A percentile compares a stretch with the other conserved stretches of the same genome.
Conservation (phyloP, 2,113 vertebrate genomes). For the Oreochromis spilurus region DNA sequence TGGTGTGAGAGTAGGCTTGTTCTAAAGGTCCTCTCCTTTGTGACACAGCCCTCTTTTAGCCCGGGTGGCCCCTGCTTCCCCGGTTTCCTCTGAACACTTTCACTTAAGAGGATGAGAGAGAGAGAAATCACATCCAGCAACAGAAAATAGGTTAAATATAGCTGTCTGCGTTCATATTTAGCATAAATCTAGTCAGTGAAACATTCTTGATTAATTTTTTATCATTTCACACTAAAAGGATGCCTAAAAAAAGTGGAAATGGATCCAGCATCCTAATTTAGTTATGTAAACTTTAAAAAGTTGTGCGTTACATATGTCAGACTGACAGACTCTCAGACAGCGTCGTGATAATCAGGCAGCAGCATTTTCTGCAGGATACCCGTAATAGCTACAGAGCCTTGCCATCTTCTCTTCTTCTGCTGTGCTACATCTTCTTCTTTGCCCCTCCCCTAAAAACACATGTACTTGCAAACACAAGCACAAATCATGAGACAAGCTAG, state of each 20-base stretch:
- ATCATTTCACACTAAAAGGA: background rate
- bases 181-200: background rate
- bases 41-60: background rate
- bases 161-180: background rate
- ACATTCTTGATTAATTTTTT: background rate
- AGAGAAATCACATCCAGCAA: background rate
- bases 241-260: background rate
- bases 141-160: background rate
- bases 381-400: background rate
- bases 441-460: background rate
- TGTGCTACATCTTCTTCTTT: background rate
- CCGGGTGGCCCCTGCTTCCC: conserved; percentile 15
- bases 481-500: background rate
- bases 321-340: background rate
- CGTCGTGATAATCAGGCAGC: background rate
- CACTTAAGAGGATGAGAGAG: background rate
- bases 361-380: background rate
- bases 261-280: background rate
- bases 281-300: background rate
- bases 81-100: background rate
- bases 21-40: background rate
- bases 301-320: background rate
- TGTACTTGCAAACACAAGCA: background rate
- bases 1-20: background rate
- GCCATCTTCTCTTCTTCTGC: background rate